Conservation (phyloP, 1,140 invertebrate species). For the Cydia splendana region DNA sequence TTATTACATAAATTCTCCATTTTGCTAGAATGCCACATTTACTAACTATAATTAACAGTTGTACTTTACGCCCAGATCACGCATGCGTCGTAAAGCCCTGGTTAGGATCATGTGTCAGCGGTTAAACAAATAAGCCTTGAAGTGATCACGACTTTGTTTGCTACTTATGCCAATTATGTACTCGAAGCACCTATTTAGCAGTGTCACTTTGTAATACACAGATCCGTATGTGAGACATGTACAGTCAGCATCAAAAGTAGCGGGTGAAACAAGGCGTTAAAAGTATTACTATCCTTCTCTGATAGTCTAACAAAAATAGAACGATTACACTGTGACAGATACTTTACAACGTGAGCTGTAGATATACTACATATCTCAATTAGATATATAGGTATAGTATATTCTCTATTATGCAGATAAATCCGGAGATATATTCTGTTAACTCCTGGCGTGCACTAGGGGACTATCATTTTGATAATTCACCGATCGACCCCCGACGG, state of each 20-base stretch:
- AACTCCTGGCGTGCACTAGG: not conserved
- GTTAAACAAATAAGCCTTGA: constrained; percentile 24
- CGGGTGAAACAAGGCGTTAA: too few relatives aligned
- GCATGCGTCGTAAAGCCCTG: not conserved
- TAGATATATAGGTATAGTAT: too few relatives aligned
- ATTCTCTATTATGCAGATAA: not conserved
- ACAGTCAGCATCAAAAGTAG: too few relatives aligned
- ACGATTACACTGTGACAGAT: too few relatives aligned
- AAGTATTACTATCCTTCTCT: too few relatives aligned
- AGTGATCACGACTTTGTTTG: constrained; percentile 6
- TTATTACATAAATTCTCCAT: too few relatives aligned
- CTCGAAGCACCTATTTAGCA: constrained; percentile 8
- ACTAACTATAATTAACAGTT: not conserved
- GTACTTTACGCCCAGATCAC: constrained; percentile 40
- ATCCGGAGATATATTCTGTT: not conserved
- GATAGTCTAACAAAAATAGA: too few relatives aligned
- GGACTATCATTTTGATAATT: not conserved
- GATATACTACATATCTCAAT: too few relatives aligned
- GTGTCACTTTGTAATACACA: not conserved
- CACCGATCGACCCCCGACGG: constrained; percentile 3
- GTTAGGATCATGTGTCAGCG: constrained; percentile 23
- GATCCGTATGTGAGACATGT: not conserved
- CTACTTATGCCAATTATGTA: constrained; percentile 11
- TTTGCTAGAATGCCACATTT: not conserved
- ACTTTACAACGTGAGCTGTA: too few relatives aligned